Evolutionary conservation across 1,140 invertebrate species (phyloP), one percentile per base, ranked within the genome.

Genomic region (Drosophila bocki): DNA sequence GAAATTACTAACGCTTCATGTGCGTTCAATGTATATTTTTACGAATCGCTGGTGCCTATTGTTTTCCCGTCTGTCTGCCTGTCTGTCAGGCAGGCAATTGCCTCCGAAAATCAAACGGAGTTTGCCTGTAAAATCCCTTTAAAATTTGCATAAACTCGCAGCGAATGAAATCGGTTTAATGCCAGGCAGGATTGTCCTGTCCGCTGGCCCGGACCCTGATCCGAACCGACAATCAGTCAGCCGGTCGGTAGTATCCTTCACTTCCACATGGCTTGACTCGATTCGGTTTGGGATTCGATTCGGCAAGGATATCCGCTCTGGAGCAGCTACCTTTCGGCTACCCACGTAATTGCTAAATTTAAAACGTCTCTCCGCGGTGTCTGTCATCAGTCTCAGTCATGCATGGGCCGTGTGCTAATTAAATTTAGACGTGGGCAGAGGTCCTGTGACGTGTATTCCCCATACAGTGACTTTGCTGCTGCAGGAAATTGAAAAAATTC

Each of bases 311-410:
- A 88, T 87, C 77, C 83, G 76, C 53, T 65, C 76, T 26, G 79
- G 12, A 56, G 39, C 7, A 15, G 13, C 13, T 63, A 41, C 45
- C 56, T 67, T 51, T 57, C 44, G 33, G 33, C 22, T 12, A 26
- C 56, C 54, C 59, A 74, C 54, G 76, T 86, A 88, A 86, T 88
- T 83, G 84, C 78, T 74, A 82, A 83, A 86, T 69, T 77, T 65
- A 80, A 79, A 59, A 41, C 47, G 53, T 48, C 58, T 17, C 58
- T 12, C 32, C n/a, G 42, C 54, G 15, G 8, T 12, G 42, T 37
- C 29, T 37, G 59, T 22, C 44, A 42, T 44, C 64, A 58, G 35
- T 68, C 44, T 26, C 82, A 58, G 51, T 81, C 78, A 84, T 77
- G 81, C 82, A 77, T 74, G 76, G 54, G 15, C 41, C 26, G 26